Evolutionary conservation across 1,140 invertebrate genomes (phyloP), one percentile per base, ranked within the genome.

Genomic region (Tyrophagus putrescentiae): DNA sequence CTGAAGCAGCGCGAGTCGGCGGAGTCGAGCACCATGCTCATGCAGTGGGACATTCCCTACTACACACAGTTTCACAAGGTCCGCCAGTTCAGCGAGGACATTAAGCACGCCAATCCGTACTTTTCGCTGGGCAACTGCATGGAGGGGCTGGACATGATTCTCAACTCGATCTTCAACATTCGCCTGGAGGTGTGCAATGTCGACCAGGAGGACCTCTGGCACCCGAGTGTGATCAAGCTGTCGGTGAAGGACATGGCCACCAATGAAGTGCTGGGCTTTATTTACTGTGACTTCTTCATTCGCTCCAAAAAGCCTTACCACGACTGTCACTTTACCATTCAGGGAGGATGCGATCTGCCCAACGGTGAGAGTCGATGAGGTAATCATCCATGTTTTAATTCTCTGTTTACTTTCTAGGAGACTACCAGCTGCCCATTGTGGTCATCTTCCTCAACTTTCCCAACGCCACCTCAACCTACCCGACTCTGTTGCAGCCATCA

Each of bases 311-410:
- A 98, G 73, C 83, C 87, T 28, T 83, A 89, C 74, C 92, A 97
- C 77, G 96, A 98, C 70, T 98, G 95, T 69, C 96, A 98, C 73
- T 98, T 95, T 72, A 98, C 94, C 0, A 95, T 99, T 62, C 82
- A 84, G 68, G 95, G 95, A 18, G 93, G 94, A 23, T 85, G 87
- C 72, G 67, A 77, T 60, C 68, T 87, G 48, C 66, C 78, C 0
- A 82, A 93, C 73, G 87, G 86, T n/a, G 76, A 54, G 11, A n/a
- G n/a, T 11, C 39, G 13, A 50, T 33, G n/a, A 3, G 21, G 75
- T 41, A 95, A 96, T 71, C 86, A 90, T 76, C 78, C 73, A 57
- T 18, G 23, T 27, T 60, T 16, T 50, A 3, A 21, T 44, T 6
- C 1, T 31, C 4, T 54, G 25, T 21, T 42, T 33, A 31, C 39